phyloP scores from a whole-genome alignment of 1,140 invertebrate species.

The Diabrotica undecimpunctata region DNA sequence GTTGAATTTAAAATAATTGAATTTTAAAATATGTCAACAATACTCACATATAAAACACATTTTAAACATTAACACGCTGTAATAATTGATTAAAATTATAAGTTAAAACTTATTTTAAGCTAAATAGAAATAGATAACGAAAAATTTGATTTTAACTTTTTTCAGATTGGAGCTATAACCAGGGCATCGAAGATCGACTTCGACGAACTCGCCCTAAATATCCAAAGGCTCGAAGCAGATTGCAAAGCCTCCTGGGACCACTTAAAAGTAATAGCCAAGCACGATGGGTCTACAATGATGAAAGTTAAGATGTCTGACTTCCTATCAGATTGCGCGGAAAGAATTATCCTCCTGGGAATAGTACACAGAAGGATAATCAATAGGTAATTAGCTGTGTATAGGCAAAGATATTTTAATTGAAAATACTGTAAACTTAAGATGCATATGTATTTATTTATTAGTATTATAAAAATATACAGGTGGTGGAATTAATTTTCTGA shows the following conservation, averaged over 20 bases:
- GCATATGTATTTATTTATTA: background rate
- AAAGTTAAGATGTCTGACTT: conserved; percentile 95
- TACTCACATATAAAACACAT: too few relatives aligned
- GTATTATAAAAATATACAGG: too few relatives aligned
- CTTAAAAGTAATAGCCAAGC: conserved; percentile 92
- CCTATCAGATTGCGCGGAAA: conserved; percentile 91
- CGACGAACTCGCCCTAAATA: conserved; percentile 80
- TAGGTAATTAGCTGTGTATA: conserved; percentile 54
- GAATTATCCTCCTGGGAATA: conserved; percentile 90
- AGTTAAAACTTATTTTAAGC: too few relatives aligned
- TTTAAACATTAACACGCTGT: too few relatives aligned
- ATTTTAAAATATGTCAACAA: too few relatives aligned
- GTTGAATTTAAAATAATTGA: too few relatives aligned
- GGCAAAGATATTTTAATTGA: too few relatives aligned
- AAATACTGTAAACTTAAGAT: conserved; percentile 9
- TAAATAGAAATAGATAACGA: too few relatives aligned
- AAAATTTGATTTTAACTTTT: conserved; percentile 22
- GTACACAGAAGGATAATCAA: conserved; percentile 89
- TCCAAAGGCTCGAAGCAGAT: conserved; percentile 86
- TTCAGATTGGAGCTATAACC: conserved; percentile 83
- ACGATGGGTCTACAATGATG: conserved; percentile 85
- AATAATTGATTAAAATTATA: too few relatives aligned
- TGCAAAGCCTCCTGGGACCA: conserved; percentile 98
- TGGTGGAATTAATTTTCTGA: too few relatives aligned
- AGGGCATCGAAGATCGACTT: conserved; percentile 92